Percentiles rank a stretch among this genome's conserved stretches.
These are phyloP conservation scores for Halcyon senegalensis DNA, from an alignment of 2,113 vertebrate species.

Conservation along the genomic window DNA sequence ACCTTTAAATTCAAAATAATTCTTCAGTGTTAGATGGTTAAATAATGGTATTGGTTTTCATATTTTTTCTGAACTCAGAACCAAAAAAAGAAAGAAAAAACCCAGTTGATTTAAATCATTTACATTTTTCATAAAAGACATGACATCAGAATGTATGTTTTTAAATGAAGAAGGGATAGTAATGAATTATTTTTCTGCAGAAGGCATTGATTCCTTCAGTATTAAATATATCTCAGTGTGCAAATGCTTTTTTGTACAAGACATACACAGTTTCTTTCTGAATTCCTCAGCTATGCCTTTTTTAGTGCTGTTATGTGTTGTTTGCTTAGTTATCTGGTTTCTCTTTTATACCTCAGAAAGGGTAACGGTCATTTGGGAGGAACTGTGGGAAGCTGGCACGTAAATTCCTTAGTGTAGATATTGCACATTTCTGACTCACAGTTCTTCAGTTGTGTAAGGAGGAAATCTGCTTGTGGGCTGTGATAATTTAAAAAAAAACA, in stretches of 20 bases:
- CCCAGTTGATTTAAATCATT: neutral
- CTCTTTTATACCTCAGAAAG: constrained; percentile 5
- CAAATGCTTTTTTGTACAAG: neutral
- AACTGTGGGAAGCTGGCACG: constrained; percentile 50
- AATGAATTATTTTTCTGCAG: neutral
- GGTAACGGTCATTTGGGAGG: constrained; percentile 15
- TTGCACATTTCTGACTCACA: constrained; percentile 53
- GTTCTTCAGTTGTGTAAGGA: constrained; percentile 5
- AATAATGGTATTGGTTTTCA: neutral
- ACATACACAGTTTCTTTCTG: neutral
- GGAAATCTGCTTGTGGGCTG: neutral
- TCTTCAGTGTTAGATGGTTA: neutral
- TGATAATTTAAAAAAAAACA: neutral
- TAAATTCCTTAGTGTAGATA: constrained; percentile 48
- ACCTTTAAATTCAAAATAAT: neutral
- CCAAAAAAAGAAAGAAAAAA: neutral
- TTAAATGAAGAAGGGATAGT: neutral
- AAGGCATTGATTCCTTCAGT: neutral
- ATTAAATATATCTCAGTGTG: neutral
- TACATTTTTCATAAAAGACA: neutral
- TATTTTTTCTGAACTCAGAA: neutral
- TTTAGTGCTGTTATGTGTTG: neutral
- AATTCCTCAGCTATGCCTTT: neutral
- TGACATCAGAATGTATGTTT: neutral
- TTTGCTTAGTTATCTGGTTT: neutral